Base-by-base conservation (phyloP, 2,797 vertebrate genomes). In the Protosalanx chinensis region DNA sequence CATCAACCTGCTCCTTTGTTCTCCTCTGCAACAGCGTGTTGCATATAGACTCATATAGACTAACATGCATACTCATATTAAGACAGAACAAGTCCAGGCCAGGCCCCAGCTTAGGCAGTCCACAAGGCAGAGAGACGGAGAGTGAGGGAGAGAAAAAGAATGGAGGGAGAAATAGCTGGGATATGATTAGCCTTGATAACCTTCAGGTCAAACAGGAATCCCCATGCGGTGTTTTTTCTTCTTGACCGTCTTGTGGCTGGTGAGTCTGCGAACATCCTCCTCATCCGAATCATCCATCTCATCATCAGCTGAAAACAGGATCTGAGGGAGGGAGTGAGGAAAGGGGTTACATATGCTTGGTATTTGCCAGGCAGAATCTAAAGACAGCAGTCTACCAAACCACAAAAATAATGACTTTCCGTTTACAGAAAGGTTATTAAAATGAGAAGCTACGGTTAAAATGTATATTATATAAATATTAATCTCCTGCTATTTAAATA, bases 221-320 rank as follows among this genome's bases (percentile, higher is more conserved):
- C 97, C 97, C 73, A 98, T 95, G 30, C 94, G 95, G 72, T 97
- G 95, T 86, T 98, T 98, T 89, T 99, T 98, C 77, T 98, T 99
- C 90, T 98, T 99, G 4, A 94, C 78, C 0, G 94, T 85, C 86
- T 98, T 99, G 64, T 95, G 75, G 75, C 93, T 95, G 5, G 94
- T 92, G 85, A 98, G 90, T 69, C 96, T 92, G 7, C 93, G 92
- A 37, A 96, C 88, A 63, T 98, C 96, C 49, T 98, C 97, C 70
- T 99, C 97, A 0, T 98, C 96, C 0, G 97, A 98, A 76, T 98
- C 96, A 35, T 99, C 97, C 97, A 98, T 96, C 87, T 99, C 97
- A 4, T 99, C 96, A 12, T 99, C 97, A 4, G 96, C 96, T 0
- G 97, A 98, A 90, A 99, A 98, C 67, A 99, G 95, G 86, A 98